These are phyloP conservation scores for Mechanitis mazaeus DNA, from an alignment of 2,888 invertebrate species.

Conservation along the genomic window DNA sequence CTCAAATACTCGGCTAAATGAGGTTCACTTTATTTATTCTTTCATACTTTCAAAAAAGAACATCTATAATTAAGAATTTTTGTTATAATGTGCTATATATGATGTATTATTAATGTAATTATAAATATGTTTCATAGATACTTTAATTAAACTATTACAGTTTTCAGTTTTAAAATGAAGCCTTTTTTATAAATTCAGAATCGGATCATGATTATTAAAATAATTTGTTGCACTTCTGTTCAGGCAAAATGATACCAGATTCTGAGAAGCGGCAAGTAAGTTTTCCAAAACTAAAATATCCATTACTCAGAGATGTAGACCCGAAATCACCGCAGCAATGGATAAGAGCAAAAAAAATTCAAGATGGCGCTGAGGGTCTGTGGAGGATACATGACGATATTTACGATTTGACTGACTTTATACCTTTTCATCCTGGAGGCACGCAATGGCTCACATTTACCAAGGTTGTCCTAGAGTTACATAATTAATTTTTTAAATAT, in stretches of 20 bases:
- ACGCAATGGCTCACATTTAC: slow-evolving; percentile 82
- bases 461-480: slow-evolving; percentile 64
- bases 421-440: slow-evolving; percentile 91
- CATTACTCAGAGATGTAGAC: slow-evolving; percentile 57
- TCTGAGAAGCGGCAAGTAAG: slow-evolving; percentile 52
- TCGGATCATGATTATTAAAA: no score
- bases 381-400: slow-evolving; percentile 87
- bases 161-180: no score
- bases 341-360: slow-evolving; percentile 79
- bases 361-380: slow-evolving; percentile 85
- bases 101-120: no score
- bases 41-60: no score
- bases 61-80: no score
- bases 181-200: no score
- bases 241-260: slow-evolving; percentile 46
- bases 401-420: slow-evolving; percentile 91
- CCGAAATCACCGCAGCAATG: slow-evolving; percentile 73
- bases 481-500: neutral
- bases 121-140: no score
- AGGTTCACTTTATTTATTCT: no score
- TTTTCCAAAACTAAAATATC: slow-evolving; percentile 72
- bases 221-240: neutral
- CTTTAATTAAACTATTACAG: no score
- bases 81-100: no score
- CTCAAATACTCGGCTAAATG: no score